These are phyloP conservation scores for Acrocephalus kingi DNA, from an alignment of 2,113 vertebrate species.

Conservation along the genomic window DNA sequence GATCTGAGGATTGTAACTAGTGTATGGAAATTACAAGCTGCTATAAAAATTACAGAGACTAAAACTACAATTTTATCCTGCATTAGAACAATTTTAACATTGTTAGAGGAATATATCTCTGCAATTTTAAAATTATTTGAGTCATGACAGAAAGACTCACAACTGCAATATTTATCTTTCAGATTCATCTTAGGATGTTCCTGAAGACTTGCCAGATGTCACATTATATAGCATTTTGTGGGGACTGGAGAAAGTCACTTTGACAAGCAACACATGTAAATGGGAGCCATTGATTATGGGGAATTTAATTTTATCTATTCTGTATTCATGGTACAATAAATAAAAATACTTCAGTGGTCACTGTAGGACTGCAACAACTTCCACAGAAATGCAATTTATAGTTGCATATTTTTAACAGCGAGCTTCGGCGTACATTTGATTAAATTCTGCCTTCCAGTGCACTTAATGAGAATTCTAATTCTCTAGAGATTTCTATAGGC, in stretches of 20 bases:
- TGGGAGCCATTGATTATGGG: conserved; percentile 60
- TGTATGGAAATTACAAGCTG: conserved; percentile 79
- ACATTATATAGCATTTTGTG: conserved; percentile 55
- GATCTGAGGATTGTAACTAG: conserved; percentile 59
- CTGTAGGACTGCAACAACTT: conserved; percentile 50
- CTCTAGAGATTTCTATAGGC: conserved; percentile 58
- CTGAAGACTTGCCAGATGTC: conserved; percentile 70
- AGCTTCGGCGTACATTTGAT: conserved; percentile 61
- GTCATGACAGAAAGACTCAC: conserved; percentile 80
- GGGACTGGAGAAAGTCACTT: conserved; percentile 65
- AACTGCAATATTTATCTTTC: conserved; percentile 84
- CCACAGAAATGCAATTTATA: conserved; percentile 66
- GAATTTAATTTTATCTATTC: conserved; percentile 67
- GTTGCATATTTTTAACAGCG: conserved; percentile 56
- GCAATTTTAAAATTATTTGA: conserved; percentile 84
- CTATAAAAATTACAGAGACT: conserved; percentile 80
- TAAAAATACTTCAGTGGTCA: conserved; percentile 52
- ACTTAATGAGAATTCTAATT: conserved; percentile 72
- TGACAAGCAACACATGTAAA: conserved; percentile 67
- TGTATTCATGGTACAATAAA: conserved; percentile 64
- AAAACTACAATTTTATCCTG: conserved; percentile 79
- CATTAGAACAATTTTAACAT: conserved; percentile 83
- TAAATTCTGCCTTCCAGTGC: conserved; percentile 66
- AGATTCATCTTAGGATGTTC: conserved; percentile 72
- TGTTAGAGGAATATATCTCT: conserved; percentile 78